Base-by-base conservation (phyloP, 2,797 vertebrate genomes). In the Chromis chromis region DNA sequence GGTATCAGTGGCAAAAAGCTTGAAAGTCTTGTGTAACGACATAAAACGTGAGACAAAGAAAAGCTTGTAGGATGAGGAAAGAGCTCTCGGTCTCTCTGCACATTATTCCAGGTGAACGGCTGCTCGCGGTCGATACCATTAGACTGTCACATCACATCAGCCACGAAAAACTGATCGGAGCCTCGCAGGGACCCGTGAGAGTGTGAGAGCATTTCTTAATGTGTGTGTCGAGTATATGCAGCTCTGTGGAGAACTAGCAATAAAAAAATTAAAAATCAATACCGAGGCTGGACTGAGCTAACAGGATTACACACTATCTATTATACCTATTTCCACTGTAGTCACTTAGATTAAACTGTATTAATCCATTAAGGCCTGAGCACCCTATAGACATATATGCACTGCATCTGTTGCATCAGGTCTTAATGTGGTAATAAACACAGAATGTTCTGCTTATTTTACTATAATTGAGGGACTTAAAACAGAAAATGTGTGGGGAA, bases 101-200 rank as follows among this genome's bases (percentile, higher is more conserved):
- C 28, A 58, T 79, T 79, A 75, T 81, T 81, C 82, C 74, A 83
- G 67, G 60, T 73, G 78, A 84, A 12, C 8, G 28, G 27, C 19
- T 70, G 59, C 63, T 24, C 0, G 19, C 25, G 16, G 62, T 77
- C 55, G 21, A 77, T 75, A 65, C 78, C 79, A 90, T 84, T 83
- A 86, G 68, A 66, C 84, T 84, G 74, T 84, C 83, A 82, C 21
- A 78, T 49, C 74, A 79, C 55, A 84, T 84, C 67, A 85, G 40
- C 22, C 75, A 63, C 25, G 11, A 48, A 42, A 31, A 21, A 21
- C 53, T 52, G 74, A 76, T 76, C 39, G 22, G 50, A 72, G 49
- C 33, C 66, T n/a, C 46, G 24, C 63, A 0, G 42, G 59, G 64
- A 65, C n/a, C 14, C 13, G 1, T 14, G 46, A 13, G n/a, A 3